These are phyloP conservation scores for Microcebus tavaratra DNA, from an alignment of 2,113 vertebrate species.

Conservation along the genomic window DNA sequence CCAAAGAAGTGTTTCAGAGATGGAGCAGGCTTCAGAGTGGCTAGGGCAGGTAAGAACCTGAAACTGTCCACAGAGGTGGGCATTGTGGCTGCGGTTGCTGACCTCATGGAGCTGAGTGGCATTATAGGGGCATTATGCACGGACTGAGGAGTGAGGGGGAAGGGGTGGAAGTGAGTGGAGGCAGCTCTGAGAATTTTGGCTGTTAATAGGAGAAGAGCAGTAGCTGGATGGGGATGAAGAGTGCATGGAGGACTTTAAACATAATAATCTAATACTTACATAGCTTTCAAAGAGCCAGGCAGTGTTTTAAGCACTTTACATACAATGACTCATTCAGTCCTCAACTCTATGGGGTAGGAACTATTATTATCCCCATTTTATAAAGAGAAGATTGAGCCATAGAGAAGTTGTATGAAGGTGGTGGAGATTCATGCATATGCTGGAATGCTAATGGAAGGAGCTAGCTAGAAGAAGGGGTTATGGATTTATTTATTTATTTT, in stretches of 20 bases:
- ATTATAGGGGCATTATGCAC: background rate
- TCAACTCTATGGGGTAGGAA: background rate
- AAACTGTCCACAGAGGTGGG: background rate
- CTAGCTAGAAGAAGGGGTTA: background rate
- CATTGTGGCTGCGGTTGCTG: background rate
- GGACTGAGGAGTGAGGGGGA: background rate
- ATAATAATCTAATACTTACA: background rate
- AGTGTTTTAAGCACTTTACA: conserved; percentile 10
- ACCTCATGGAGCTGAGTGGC: background rate
- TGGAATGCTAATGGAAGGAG: background rate
- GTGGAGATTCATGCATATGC: background rate
- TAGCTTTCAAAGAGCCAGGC: background rate
- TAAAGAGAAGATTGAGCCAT: background rate
- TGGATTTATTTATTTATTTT: background rate
- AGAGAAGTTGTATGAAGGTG: background rate
- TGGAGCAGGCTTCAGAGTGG: background rate
- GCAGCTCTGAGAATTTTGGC: background rate
- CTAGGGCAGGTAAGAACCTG: background rate
- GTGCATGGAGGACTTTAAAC: background rate
- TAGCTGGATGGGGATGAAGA: background rate
- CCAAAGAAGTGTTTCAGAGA: conserved; percentile 2
- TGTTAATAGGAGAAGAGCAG: background rate
- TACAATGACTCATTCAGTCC: background rate
- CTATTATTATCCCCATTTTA: background rate
- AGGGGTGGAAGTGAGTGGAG: background rate